These are phyloP conservation scores for Datnioides undecimradiatus DNA, from an alignment of 2,113 vertebrate genomes.

Conservation along the genomic window DNA sequence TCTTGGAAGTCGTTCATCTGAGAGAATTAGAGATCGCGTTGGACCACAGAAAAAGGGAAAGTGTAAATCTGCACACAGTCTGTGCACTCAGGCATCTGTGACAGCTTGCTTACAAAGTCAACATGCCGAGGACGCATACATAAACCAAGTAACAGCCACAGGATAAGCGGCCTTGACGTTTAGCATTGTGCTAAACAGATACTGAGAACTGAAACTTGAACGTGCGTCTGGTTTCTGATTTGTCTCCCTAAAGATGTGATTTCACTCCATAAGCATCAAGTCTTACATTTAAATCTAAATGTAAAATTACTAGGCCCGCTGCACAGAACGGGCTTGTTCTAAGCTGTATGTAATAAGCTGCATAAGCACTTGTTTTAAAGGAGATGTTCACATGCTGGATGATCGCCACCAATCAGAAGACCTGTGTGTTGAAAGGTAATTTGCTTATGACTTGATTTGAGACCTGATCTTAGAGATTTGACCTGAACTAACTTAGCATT, in stretches of 20 bases:
- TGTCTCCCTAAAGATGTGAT: neutral
- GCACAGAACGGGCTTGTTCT: neutral
- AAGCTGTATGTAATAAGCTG: neutral
- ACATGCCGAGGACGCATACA: neutral
- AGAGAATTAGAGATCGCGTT: conserved; percentile 47
- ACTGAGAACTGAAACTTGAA: neutral
- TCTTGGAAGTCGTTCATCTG: conserved; percentile 51
- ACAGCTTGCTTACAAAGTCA: conserved; percentile 2
- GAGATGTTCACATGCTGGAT: neutral
- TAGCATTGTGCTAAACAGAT: neutral
- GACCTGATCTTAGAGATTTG: neutral
- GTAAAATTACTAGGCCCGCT: neutral
- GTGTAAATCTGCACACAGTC: conserved; percentile 15
- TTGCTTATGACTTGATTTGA: neutral
- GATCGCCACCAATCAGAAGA: neutral
- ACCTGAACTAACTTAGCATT: neutral
- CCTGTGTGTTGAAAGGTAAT: neutral
- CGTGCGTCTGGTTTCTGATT: neutral
- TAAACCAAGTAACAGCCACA: conserved; percentile 3
- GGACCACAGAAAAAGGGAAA: conserved; percentile 9
- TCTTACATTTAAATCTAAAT: neutral
- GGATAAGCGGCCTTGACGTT: neutral
- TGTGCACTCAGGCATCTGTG: conserved; percentile 10
- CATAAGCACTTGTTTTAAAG: neutral
- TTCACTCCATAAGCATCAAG: neutral